These are phyloP conservation scores for Tupaia tana DNA, from an alignment of 2,113 vertebrate species.

Conservation along the genomic window DNA sequence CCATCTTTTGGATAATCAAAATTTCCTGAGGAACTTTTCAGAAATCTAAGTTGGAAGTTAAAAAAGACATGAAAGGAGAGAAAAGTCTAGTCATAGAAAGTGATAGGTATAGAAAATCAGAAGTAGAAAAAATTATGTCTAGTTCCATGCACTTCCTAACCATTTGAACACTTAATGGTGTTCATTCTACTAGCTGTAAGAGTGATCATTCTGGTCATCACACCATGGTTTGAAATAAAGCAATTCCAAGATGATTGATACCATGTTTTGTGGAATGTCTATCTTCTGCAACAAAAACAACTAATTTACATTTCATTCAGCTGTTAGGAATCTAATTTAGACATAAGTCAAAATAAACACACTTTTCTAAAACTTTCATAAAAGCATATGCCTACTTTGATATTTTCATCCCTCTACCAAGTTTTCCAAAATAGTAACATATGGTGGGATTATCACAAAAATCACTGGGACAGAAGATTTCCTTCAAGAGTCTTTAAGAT, in stretches of 20 bases:
- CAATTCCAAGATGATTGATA: conserved; percentile 65
- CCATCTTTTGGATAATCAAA: not conserved
- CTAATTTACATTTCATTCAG: conserved; percentile 79
- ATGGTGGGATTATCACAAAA: conserved; percentile 74
- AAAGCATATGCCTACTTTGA: conserved; percentile 80
- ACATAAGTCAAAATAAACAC: conserved; percentile 79
- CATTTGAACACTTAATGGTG: not conserved
- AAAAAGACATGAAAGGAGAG: not conserved
- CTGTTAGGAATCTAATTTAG: conserved; percentile 77
- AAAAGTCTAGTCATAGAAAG: not conserved
- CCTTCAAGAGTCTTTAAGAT: conserved; percentile 40
- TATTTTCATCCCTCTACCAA: conserved; percentile 73
- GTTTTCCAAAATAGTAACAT: conserved; percentile 80
- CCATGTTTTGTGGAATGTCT: conserved; percentile 69
- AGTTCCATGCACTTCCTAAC: rapidly evolving
- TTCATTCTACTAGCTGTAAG: not conserved
- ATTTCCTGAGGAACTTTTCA: not conserved
- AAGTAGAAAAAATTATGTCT: not conserved
- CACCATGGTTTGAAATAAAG: not conserved
- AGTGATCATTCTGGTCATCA: not conserved
- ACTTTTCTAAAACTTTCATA: conserved; percentile 76
- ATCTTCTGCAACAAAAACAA: conserved; percentile 73
- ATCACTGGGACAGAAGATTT: conserved; percentile 59
- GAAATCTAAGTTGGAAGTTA: not conserved
- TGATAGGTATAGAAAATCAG: not conserved